Percentiles rank a stretch among this genome's conserved stretches.
Evolutionary conservation across 2,888 invertebrate genomes (phyloP).

Genomic region (Catonia carolina): DNA sequence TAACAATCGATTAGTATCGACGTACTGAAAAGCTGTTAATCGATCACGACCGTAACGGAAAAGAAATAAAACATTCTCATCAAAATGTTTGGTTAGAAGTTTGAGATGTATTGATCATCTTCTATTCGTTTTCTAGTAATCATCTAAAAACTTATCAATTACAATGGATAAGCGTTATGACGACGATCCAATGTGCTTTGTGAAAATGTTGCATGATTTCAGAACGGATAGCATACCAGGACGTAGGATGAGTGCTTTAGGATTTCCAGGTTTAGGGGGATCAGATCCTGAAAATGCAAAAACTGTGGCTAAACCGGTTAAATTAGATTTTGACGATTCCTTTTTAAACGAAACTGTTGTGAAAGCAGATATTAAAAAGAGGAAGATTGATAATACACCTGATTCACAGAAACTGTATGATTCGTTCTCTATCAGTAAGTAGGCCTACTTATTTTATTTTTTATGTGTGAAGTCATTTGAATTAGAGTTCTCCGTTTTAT

Average conservation of each 20-base stretch:
- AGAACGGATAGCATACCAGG: constrained; percentile 35
- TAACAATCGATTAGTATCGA: too few species aligned
- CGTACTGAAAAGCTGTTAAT: too few species aligned
- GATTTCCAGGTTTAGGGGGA: constrained; percentile 16
- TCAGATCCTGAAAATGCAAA: constrained; percentile 13
- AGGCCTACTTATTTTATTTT: not conserved
- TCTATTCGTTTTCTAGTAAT: too few species aligned
- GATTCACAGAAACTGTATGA: constrained; percentile 21
- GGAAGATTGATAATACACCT: constrained; percentile 9
- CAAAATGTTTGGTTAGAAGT: too few species aligned
- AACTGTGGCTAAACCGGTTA: constrained; percentile 23
- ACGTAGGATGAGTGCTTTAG: constrained; percentile 13
- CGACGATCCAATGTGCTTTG: too few species aligned
- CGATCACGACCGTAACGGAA: too few species aligned
- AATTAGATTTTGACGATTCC: constrained; percentile 28
- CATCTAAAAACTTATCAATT: too few species aligned
- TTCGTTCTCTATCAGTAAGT: constrained; percentile 23
- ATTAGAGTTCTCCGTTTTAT: too few species aligned
- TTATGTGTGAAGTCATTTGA: too few species aligned
- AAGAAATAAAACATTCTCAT: too few species aligned
- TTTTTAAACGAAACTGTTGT: constrained; percentile 22
- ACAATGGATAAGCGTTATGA: too few species aligned
- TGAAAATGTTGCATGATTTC: constrained; percentile 41
- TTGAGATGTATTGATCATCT: too few species aligned
- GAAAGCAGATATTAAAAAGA: not conserved